phyloP scores from a whole-genome alignment of 2,888 invertebrate genomes.

The Conistra vaccinii region DNA sequence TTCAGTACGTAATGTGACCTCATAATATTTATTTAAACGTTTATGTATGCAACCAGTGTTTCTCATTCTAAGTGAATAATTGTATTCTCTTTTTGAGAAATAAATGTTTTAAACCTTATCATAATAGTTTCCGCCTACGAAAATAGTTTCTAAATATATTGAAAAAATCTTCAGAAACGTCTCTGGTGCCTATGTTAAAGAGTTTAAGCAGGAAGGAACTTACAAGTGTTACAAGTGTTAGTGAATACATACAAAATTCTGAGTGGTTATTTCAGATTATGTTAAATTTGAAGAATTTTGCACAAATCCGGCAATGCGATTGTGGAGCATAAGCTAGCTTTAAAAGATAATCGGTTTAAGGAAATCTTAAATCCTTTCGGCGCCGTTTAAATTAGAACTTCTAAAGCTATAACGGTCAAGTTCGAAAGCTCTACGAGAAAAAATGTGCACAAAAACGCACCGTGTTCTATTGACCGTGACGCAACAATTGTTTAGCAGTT shows the following conservation, averaged over 20 bases:
- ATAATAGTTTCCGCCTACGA: neutral
- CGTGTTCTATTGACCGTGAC: slow-evolving; percentile 89
- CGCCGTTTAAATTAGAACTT: slow-evolving; percentile 77
- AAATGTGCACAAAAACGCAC: slow-evolving; percentile 80
- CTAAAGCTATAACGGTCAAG: slow-evolving; percentile 79
- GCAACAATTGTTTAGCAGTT: slow-evolving; percentile 90
- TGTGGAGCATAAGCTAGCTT: slow-evolving; percentile 54
- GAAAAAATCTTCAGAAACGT: neutral
- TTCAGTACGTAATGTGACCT: no score
- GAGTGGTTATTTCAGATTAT: neutral
- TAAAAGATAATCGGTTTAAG: slow-evolving; percentile 74
- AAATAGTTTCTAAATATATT: neutral
- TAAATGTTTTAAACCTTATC: no score
- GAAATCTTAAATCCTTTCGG: slow-evolving; percentile 75
- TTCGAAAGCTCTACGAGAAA: slow-evolving; percentile 68
- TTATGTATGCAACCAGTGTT: no score
- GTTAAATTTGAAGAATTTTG: slow-evolving; percentile 29
- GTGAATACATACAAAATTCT: slow-evolving; percentile 3
- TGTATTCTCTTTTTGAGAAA: no score
- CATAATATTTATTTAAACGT: no score
- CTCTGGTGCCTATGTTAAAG: neutral
- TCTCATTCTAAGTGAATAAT: no score
- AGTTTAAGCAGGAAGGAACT: slow-evolving; percentile 41
- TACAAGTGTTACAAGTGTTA: slow-evolving; percentile 22
- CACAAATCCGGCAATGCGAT: slow-evolving; percentile 46